These are phyloP conservation scores for Gadus macrocephalus DNA, from an alignment of 2,113 vertebrate genomes.

Conservation along the genomic window DNA sequence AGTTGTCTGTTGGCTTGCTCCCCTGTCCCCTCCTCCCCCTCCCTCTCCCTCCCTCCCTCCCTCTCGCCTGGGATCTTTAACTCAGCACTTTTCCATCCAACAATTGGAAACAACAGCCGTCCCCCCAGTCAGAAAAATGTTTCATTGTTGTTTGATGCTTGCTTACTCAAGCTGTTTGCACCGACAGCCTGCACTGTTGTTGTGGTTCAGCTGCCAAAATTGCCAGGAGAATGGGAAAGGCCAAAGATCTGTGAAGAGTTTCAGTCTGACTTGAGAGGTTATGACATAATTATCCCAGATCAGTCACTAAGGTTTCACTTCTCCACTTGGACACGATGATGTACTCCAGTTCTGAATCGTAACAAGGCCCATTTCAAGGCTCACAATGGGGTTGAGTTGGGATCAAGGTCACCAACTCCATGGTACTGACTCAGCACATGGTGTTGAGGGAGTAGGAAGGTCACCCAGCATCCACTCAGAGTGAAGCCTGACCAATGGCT, in stretches of 20 bases:
- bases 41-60: constrained; percentile 3
- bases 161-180: constrained; percentile 46
- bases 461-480: no score
- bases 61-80: constrained; percentile 25
- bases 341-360: no score
- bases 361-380: no score
- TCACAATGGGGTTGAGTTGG: no score
- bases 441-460: no score
- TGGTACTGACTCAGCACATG: no score
- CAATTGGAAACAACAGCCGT: constrained; percentile 36
- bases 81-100: constrained; percentile 56
- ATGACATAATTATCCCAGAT: no score
- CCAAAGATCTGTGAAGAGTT: background rate
- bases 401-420: no score
- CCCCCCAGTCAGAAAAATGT: constrained; percentile 34
- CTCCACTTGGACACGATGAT: no score
- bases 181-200: constrained; percentile 17
- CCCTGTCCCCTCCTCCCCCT: background rate
- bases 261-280: no score
- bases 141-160: constrained; percentile 46
- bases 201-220: background rate
- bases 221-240: background rate
- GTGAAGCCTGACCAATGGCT: no score
- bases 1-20: background rate
- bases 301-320: no score